Base-by-base conservation (phyloP, 2,888 invertebrate species). In the Margaritifera margaritifera region DNA sequence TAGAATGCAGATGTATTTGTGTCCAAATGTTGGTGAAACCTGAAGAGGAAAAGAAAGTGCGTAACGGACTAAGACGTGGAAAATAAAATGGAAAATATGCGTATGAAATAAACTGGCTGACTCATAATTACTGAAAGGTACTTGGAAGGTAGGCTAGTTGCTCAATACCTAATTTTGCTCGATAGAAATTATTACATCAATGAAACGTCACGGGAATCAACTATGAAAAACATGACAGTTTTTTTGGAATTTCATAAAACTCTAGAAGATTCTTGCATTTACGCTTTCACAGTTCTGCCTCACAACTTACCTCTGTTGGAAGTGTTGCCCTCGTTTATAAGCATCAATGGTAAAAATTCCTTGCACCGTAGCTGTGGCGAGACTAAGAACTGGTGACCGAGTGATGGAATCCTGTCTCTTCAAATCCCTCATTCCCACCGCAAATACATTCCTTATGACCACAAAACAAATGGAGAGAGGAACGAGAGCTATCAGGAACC, bases 261-360 rank as follows among this genome's bases (percentile, higher is more conserved):
- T 42, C 42, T 42, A 2, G 8, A 42, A 42, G 42, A 42, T 15
- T 42, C 11, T 15, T 15, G 11, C 19, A 56, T 19, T n/a, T n/a
- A n/a, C n/a, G n/a, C n/a, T n/a, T n/a, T n/a, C 22, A 22, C 11
- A 22, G 56, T 56, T 22, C 24, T 22, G 8, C 20, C 22, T 3
- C 11, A 22, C 11, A 56, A 74, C 80, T 79, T 75, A 86, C 86
- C 74, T 84, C 51, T 81, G 66, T 8, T 80, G 54, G 62, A 85
- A 92, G 54, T 91, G 90, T 20, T 89, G 84, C 74, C 92, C 91
- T 75, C 92, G 92, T n/a, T 89, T 90, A 84, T 92, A 93, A 2
- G 93, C 93, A 78, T 92, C 92, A 66, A 93, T 93, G 3, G 92
- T 92, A 64, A 90, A 87, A 22, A 93, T 86, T 53, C 93, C 93